These are phyloP conservation scores for Graptemys geographica DNA, from an alignment of 2,797 vertebrate species.

Conservation along the genomic window DNA sequence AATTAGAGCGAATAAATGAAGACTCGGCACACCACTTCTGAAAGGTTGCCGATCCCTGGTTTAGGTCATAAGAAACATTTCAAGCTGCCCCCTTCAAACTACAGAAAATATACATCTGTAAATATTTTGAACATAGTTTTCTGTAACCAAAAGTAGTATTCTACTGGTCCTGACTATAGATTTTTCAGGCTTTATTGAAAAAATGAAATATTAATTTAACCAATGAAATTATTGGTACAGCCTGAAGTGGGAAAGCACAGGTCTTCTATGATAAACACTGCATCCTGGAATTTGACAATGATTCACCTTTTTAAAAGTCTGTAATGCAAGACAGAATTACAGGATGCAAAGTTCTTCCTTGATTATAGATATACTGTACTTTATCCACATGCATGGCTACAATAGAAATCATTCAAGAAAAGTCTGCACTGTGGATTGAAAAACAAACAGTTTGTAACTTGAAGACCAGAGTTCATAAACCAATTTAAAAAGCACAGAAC, in stretches of 20 bases:
- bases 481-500: not conserved
- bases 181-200: not conserved
- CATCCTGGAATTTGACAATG: not conserved
- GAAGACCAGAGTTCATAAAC: not conserved
- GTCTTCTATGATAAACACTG: constrained; percentile 8
- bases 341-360: not conserved
- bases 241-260: not conserved
- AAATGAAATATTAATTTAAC: too few species aligned
- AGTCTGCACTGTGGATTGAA: not conserved
- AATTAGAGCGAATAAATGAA: too few species aligned
- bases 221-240: not conserved
- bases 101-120: not conserved
- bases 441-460: not conserved
- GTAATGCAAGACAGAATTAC: not conserved
- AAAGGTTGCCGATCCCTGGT: too few species aligned
- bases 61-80: not conserved
- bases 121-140: not conserved
- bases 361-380: not conserved
- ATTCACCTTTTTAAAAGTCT: not conserved
- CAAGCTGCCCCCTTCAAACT: not conserved
- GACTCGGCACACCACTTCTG: too few species aligned
- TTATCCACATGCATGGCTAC: not conserved
- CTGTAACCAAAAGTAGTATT: not conserved
- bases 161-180: not conserved
- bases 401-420: not conserved